A percentile compares a stretch with the other conserved stretches of the same genome.
Evolutionary conservation across 2,888 invertebrate genomes (phyloP).

Genomic region (Ametastegia equiseti): DNA sequence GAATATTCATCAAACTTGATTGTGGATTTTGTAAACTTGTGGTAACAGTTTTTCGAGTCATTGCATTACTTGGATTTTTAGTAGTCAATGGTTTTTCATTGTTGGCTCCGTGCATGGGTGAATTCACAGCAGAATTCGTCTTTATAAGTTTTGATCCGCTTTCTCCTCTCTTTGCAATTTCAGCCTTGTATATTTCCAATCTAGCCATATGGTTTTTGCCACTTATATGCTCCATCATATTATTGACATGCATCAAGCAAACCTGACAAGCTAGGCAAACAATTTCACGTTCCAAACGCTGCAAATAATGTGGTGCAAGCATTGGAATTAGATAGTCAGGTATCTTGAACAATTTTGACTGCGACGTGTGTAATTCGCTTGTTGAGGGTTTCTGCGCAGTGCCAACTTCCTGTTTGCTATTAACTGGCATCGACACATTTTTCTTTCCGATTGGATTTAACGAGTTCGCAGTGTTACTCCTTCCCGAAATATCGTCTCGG

Average conservation of each 20-base stretch:
- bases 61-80: neutral
- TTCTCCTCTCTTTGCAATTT: neutral
- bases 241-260: neutral
- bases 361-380: neutral
- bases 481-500: neutral
- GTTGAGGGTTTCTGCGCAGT: too few relatives aligned
- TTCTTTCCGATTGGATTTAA: neutral
- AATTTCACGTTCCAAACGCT: neutral
- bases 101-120: neutral
- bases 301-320: neutral
- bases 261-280: conserved; percentile 17
- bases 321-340: neutral
- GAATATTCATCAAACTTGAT: neutral
- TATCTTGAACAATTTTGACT: neutral
- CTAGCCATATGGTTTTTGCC: neutral
- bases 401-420: neutral
- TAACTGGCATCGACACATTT: neutral
- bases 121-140: neutral
- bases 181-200: neutral
- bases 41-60: neutral
- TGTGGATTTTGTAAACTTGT: neutral
- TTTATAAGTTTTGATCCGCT: neutral
- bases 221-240: neutral
- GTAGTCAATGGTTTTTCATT: neutral
- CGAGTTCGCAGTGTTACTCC: neutral